Base-by-base conservation (phyloP, 2,888 invertebrate genomes). In the Bombylius major region DNA sequence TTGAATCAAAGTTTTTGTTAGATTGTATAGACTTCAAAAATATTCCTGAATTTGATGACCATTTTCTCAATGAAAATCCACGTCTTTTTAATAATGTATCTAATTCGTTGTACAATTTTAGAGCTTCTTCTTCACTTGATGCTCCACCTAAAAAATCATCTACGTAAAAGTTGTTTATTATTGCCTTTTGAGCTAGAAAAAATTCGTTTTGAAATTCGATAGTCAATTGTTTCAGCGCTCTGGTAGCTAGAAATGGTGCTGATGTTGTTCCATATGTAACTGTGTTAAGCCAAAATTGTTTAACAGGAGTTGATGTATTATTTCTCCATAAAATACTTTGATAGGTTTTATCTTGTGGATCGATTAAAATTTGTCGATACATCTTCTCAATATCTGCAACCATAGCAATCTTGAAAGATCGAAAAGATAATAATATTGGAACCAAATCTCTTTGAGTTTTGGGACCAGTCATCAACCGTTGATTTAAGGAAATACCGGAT, bases 351-450 rank as follows among this genome's bases (percentile, higher is more conserved):
- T 56, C 48, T 6, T 32, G 5, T 34, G 36, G 42, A 23, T 13
- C 11, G 5, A 56, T 31, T 44, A 31, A 32, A 31, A 53, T 31
- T 34, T 56, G 56, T 4, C 49, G 33, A 32, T 50, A 56, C 53
- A 56, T 56, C 44, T 56, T 56, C 34, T 53, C 53, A 32, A 56
- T 50, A 36, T 56, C 53, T 13, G 56, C 46, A n/a, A 42, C 46
- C 11, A 56, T 33, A 8, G 23, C 48, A n/a, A 33, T 11, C n/a
- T 50, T 48, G 44, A 45, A 31, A 5, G 32, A 14, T 32, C 50
- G 34, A 34, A 50, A 33, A 13, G 34, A n/a, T 33, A 50, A 32
- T 13, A 50, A n/a, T 12, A 50, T 50, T 9, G 48, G 48, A 48
- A 31, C 12, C 2, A 48, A 48, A 23, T 48, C 48, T 4, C 31